Evolutionary conservation across 2,888 invertebrate genomes (phyloP).

Genomic region (Chromoteleia sp.): DNA sequence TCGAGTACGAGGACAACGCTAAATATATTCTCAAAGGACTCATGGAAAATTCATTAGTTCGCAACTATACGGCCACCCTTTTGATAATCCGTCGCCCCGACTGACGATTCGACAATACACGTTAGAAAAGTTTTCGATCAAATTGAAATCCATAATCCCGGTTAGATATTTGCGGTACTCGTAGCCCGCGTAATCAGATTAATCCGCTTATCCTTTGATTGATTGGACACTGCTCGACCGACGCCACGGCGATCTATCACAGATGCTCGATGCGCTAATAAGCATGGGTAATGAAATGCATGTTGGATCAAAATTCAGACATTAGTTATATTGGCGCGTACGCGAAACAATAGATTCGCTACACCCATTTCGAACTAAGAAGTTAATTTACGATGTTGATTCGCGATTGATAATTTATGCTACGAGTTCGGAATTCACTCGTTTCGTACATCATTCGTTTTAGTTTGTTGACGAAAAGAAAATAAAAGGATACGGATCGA

Average conservation of each 20-base stretch:
- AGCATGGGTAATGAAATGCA: slow-evolving; percentile 77
- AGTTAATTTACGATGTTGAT: slow-evolving; percentile 35
- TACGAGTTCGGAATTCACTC: background rate
- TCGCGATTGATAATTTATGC: slow-evolving; percentile 1
- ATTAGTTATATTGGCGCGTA: slow-evolving; percentile 32
- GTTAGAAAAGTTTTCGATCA: slow-evolving; percentile 76
- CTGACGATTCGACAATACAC: slow-evolving; percentile 52
- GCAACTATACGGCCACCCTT: slow-evolving; percentile 32
- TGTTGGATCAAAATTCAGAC: slow-evolving; percentile 52
- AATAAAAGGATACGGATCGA: too few relatives aligned
- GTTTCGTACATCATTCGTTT: background rate
- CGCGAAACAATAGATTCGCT: slow-evolving; percentile 29
- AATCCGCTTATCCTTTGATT: slow-evolving; percentile 81
- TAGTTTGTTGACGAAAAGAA: too few relatives aligned
- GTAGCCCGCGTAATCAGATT: slow-evolving; percentile 76
- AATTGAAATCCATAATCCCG: slow-evolving; percentile 78
- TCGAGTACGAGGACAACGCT: slow-evolving; percentile 47
- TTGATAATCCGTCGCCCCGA: slow-evolving; percentile 55
- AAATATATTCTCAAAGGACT: slow-evolving; percentile 59
- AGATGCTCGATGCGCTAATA: slow-evolving; percentile 76
- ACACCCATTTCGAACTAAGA: slow-evolving; percentile 14
- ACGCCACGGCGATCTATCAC: slow-evolving; percentile 77
- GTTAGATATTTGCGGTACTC: slow-evolving; percentile 74
- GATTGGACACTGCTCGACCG: slow-evolving; percentile 75
- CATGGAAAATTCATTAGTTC: slow-evolving; percentile 63